Evolutionary conservation across 1,140 invertebrate genomes (phyloP), one percentile per base, ranked within the genome.

Genomic region (Drosophila arawakana): DNA sequence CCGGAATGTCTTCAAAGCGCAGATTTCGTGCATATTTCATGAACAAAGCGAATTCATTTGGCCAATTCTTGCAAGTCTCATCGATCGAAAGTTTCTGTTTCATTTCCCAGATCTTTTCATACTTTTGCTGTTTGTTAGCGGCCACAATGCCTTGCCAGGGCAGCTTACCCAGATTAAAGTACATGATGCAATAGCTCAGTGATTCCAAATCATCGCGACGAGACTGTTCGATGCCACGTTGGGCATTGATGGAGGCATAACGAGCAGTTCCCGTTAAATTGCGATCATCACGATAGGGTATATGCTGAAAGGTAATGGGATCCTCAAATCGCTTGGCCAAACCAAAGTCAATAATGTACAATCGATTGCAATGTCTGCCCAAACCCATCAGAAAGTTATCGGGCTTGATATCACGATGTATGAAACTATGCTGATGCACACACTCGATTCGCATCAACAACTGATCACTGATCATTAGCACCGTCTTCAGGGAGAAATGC

Each of bases 381-480:
- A 99, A 94, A 50, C 99, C 99, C 98, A 99, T 99, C 76, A 99
- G 94, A 94, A 99, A 99, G 94, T 99, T 99, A 93, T 99, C 99
- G 52, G 98, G 98, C 93, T 99, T 97, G 76, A 99, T 97, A 93
- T 99, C 98, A 83, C 98, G 96, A 93, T 99, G 98, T 84, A 99
- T 99, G 92, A 99, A 99, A 92, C 97, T 97, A 82, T 97, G 97
- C 92, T 96, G 97, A 93, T 99, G 98, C 91, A 99, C 98, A 92
- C 96, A 98, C 93, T 99, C 98, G 92, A 99, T 97, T 91, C 98
- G 96, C 91, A 96, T 96, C 92, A 99, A 98, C 94, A 99, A 94
- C 94, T 99, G 99, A 94, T 99, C 98, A 84, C 98, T 98, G 85
- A 99, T 94, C 78, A 99, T 95, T 49, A 99, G 95, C 67, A 99